Conservation (phyloP, 2,888 invertebrate species). For the Sesia apiformis region DNA sequence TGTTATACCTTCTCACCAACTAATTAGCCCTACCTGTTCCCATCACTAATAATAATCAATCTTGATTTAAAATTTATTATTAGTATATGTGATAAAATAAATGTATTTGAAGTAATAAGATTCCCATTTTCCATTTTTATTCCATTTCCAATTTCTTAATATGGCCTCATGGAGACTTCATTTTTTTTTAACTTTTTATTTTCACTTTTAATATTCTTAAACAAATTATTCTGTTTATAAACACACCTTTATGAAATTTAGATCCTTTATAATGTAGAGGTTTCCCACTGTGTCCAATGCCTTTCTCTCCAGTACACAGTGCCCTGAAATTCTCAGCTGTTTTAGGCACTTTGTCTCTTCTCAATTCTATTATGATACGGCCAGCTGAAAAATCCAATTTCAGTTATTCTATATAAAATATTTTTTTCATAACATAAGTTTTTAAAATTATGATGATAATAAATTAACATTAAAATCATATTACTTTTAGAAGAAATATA, state of each 20-base stretch:
- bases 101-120: too few species aligned
- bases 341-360: slow-evolving; percentile 86
- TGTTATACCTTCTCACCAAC: too few species aligned
- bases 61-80: too few species aligned
- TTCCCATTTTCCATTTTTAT: too few species aligned
- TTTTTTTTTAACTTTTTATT: too few species aligned
- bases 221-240: too few species aligned
- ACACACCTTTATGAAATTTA: slow-evolving; percentile 83
- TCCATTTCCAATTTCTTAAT: too few species aligned
- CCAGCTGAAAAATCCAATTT: slow-evolving; percentile 76
- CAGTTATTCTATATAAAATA: not conserved
- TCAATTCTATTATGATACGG: slow-evolving; percentile 89
- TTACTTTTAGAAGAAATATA: slow-evolving; percentile 7
- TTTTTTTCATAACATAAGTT: not conserved
- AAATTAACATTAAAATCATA: not conserved
- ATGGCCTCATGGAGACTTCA: too few species aligned
- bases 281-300: slow-evolving; percentile 79
- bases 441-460: not conserved
- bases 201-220: too few species aligned
- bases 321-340: slow-evolving; percentile 94
- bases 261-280: slow-evolving; percentile 89
- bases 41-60: too few species aligned
- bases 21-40: too few species aligned
- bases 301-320: slow-evolving; percentile 93
- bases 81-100: too few species aligned